phyloP scores from a whole-genome alignment of 2,797 vertebrate species.

The Gymnothorax javanicus region DNA sequence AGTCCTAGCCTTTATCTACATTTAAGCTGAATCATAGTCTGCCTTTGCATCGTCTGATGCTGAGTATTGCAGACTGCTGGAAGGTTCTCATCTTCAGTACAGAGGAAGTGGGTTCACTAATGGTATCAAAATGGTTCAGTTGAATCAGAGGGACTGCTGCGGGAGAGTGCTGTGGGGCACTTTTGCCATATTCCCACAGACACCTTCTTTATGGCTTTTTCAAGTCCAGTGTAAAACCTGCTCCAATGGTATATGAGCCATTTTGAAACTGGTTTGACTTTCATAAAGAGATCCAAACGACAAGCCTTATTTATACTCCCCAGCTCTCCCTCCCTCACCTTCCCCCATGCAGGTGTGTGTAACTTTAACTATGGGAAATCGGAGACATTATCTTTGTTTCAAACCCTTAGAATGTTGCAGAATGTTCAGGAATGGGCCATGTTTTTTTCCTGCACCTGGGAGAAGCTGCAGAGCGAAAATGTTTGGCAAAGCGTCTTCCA shows the following conservation, averaged over 20 bases:
- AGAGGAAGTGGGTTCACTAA: conserved; percentile 66
- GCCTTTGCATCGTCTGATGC: conserved; percentile 83
- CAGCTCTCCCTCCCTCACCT: conserved; percentile 56
- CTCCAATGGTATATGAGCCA: conserved; percentile 71
- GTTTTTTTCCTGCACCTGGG: conserved; percentile 2
- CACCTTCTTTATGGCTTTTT: conserved; percentile 69
- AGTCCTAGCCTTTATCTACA: conserved; percentile 70
- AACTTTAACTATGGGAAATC: conserved; percentile 44
- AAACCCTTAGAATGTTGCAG: neutral
- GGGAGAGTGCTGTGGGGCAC: conserved; percentile 47
- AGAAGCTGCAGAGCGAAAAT: neutral
- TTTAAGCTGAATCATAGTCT: conserved; percentile 79
- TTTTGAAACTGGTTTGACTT: conserved; percentile 68
- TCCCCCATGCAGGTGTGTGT: conserved; percentile 58
- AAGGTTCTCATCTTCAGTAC: conserved; percentile 84
- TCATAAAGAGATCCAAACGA: conserved; percentile 63
- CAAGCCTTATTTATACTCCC: conserved; percentile 72
- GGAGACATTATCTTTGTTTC: conserved; percentile 18
- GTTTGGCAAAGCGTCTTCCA: neutral
- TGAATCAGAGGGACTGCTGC: conserved; percentile 78
- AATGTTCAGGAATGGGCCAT: conserved; percentile 1
- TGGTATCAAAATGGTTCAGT: conserved; percentile 77
- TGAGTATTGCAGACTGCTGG: conserved; percentile 81
- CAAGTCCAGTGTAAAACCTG: conserved; percentile 67
- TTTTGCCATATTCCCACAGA: conserved; percentile 37